phyloP scores from a whole-genome alignment of 2,113 vertebrate species.

The Choloepus hoffmanni region DNA sequence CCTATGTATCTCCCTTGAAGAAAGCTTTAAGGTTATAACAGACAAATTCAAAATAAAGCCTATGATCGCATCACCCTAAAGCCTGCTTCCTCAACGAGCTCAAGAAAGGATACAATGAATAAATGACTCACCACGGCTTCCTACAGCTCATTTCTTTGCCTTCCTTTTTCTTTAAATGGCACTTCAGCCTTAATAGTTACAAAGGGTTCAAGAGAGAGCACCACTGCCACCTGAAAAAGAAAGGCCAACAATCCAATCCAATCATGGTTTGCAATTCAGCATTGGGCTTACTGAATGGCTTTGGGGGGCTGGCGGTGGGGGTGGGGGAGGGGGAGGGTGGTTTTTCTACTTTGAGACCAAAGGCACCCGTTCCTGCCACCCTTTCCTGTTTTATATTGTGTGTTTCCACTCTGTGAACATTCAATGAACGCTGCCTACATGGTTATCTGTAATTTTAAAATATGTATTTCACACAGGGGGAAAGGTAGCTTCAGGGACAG shows the following conservation, averaged over 20 bases:
- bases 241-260: background rate
- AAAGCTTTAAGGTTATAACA: constrained; percentile 65
- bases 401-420: background rate
- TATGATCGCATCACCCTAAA: constrained; percentile 42
- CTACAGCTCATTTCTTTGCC: constrained; percentile 32
- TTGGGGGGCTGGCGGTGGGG: background rate
- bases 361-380: background rate
- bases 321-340: background rate
- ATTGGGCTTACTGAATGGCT: background rate
- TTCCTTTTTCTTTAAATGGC: constrained; percentile 61
- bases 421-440: background rate
- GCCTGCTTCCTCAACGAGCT: constrained; percentile 28
- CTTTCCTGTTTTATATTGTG: background rate
- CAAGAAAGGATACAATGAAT: constrained; percentile 38
- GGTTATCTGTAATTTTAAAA: constrained; percentile 21
- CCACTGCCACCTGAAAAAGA: background rate
- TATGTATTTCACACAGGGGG: background rate
- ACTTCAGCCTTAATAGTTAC: constrained; percentile 38
- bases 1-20: constrained; percentile 14
- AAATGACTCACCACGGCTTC: constrained; percentile 29
- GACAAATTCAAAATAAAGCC: constrained; percentile 73
- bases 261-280: background rate
- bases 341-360: background rate
- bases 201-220: constrained; percentile 57
- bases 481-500: background rate